Percentiles rank a stretch among this genome's conserved stretches.
These are phyloP conservation scores for Abramis brama DNA, from an alignment of 2,113 vertebrate species.

Conservation along the genomic window DNA sequence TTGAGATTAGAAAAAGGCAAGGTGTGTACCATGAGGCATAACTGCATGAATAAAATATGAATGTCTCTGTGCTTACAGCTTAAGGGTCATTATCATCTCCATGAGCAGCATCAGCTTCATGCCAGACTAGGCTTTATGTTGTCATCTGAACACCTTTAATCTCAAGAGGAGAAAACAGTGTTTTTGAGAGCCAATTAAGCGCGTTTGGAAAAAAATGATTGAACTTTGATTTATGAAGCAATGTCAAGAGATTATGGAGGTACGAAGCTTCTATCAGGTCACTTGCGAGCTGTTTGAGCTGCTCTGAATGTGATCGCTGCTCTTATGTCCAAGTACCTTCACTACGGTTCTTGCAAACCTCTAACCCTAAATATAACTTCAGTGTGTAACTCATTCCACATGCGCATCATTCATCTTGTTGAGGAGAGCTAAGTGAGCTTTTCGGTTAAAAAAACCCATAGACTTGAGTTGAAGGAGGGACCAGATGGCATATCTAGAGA, in stretches of 20 bases:
- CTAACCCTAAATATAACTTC: not conserved
- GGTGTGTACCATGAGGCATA: slow-evolving; percentile 47
- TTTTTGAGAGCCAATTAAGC: slow-evolving; percentile 29
- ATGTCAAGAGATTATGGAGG: slow-evolving; percentile 18
- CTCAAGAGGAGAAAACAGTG: slow-evolving; percentile 27
- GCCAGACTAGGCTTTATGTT: slow-evolving; percentile 48
- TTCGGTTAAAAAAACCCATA: not conserved
- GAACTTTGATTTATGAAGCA: slow-evolving; percentile 27
- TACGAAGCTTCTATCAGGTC: slow-evolving; percentile 3
- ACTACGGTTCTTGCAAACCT: not conserved
- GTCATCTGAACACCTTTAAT: slow-evolving; percentile 39
- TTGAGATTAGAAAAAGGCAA: slow-evolving; percentile 54
- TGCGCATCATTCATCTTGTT: not conserved
- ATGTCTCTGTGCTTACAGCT: slow-evolving; percentile 35
- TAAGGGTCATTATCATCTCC: slow-evolving; percentile 55
- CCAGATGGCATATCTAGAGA: not conserved
- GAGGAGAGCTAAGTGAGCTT: not conserved
- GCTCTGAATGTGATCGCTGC: not conserved
- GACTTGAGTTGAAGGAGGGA: not conserved
- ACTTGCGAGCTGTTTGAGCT: slow-evolving; percentile 6
- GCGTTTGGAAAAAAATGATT: slow-evolving; percentile 9
- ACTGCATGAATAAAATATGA: slow-evolving; percentile 61
- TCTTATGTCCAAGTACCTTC: not conserved
- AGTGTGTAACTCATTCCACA: not conserved
- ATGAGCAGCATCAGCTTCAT: slow-evolving; percentile 41